These are phyloP conservation scores for Alcedo atthis DNA, from an alignment of 2,797 vertebrate species.

Conservation along the genomic window DNA sequence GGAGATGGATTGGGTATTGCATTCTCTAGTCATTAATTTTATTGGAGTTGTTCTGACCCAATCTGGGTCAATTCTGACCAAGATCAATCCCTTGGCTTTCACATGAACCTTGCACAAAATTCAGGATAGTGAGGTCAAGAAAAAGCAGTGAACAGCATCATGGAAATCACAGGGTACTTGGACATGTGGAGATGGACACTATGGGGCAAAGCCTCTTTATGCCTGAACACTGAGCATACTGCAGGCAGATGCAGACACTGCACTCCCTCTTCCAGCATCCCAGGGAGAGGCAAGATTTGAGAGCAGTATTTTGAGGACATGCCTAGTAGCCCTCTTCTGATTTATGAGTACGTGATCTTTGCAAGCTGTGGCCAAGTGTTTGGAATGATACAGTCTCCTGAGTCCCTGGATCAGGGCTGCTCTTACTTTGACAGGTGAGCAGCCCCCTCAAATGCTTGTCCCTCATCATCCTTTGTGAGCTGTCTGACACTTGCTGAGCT, in stretches of 20 bases:
- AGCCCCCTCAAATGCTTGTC: background rate
- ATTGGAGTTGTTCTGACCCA: background rate
- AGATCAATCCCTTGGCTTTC: background rate
- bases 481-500: background rate
- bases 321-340: background rate
- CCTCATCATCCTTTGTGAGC: background rate
- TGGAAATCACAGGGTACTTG: background rate
- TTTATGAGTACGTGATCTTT: background rate
- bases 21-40: background rate
- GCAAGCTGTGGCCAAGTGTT: background rate
- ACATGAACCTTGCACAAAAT: background rate
- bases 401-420: background rate
- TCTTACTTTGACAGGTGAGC: background rate
- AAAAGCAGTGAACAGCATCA: background rate
- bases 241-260: background rate
- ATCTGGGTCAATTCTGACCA: too few relatives aligned
- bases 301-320: background rate
- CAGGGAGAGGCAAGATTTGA: background rate
- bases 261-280: background rate
- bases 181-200: accelerated
- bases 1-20: background rate
- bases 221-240: background rate
- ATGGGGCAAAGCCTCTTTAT: background rate
- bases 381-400: background rate
- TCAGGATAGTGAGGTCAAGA: background rate